Percentiles rank a stretch among this genome's conserved stretches.
These are phyloP conservation scores for Eupithecia exiguata DNA, from an alignment of 2,888 invertebrate genomes.

Conservation along the genomic window DNA sequence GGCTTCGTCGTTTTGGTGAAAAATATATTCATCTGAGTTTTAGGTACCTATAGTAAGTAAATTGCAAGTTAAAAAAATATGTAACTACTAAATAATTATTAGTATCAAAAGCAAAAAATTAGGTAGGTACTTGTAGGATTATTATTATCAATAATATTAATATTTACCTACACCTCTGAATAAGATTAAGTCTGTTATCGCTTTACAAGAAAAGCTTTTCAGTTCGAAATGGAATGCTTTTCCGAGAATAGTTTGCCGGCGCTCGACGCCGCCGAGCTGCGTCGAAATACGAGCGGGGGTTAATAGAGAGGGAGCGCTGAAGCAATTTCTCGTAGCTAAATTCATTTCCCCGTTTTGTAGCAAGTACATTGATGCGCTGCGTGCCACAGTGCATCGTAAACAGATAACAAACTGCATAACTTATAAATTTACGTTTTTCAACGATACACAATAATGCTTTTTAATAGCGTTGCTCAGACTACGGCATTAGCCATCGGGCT, in stretches of 20 bases:
- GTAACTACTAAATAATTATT: not conserved
- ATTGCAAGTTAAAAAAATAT: not conserved
- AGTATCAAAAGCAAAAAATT: too few species aligned
- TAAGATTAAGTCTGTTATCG: not conserved
- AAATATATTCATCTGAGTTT: not conserved
- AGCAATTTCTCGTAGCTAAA: not conserved
- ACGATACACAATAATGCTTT: not conserved
- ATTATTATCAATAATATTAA: too few species aligned
- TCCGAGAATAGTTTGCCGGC: not conserved
- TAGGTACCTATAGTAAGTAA: not conserved
- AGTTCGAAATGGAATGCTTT: not conserved
- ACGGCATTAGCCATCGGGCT: conserved; percentile 5
- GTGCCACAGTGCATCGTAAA: conserved; percentile 25
- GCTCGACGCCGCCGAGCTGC: not conserved
- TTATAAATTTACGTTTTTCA: not conserved
- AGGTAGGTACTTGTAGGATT: too few species aligned
- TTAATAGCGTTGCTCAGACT: not conserved
- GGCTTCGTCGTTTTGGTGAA: not conserved
- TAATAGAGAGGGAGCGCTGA: conserved; percentile 4
- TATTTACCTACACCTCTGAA: too few species aligned
- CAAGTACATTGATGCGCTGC: not conserved
- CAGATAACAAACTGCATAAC: not conserved
- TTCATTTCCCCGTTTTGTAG: not conserved
- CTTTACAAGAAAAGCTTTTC: not conserved
- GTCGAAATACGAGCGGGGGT: not conserved